A percentile compares a stretch with the other conserved stretches of the same genome.
Conservation (phyloP, 2,113 vertebrate genomes). For the pig (Sus scrofa) region DNA sequence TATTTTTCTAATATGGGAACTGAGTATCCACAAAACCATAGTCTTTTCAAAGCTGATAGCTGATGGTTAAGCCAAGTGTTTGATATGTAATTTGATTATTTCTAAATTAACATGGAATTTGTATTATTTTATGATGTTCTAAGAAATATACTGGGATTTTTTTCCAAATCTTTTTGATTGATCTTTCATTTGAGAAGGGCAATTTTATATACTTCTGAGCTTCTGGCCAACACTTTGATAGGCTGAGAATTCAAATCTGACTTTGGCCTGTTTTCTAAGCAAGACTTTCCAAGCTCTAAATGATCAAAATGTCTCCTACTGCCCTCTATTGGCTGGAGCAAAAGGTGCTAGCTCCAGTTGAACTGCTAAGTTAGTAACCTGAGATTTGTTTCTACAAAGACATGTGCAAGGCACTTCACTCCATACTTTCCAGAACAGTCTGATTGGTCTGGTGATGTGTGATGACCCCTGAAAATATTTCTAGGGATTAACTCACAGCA, state of each 20-base stretch:
- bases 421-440: neutral
- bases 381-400: neutral
- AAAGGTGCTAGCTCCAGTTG: neutral
- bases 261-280: neutral
- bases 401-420: neutral
- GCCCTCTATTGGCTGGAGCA: constrained; percentile 12
- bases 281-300: neutral
- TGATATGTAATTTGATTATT: constrained; percentile 16
- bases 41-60: neutral
- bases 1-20: neutral
- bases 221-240: constrained; percentile 42
- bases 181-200: constrained; percentile 6
- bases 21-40: neutral
- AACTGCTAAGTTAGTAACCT: neutral
- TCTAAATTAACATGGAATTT: constrained; percentile 60
- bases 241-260: constrained; percentile 30
- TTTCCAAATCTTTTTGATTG: constrained; percentile 24
- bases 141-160: neutral
- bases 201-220: constrained; percentile 15
- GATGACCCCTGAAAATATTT: neutral
- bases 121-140: constrained; percentile 42
- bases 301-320: constrained; percentile 37
- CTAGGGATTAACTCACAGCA: neutral
- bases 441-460: neutral
- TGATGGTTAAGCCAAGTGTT: neutral